Base-by-base conservation (phyloP, 2,113 vertebrate genomes). In the Gobiocypris rarus region DNA sequence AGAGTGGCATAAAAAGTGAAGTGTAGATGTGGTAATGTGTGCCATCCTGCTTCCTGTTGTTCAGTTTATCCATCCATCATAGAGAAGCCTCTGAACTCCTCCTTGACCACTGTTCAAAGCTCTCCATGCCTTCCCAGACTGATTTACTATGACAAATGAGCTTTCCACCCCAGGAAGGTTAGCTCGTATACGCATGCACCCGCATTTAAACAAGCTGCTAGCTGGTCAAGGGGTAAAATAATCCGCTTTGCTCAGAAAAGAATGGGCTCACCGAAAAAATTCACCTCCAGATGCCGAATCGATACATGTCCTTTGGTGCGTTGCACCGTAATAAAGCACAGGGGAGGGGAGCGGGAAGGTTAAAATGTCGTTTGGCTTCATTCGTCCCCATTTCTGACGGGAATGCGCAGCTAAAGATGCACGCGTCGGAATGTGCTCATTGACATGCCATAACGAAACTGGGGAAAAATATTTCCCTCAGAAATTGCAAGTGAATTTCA, bases 121-220 rank as follows among this genome's bases (percentile, higher is more conserved):
- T 52, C 34, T 67, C 63, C 31, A 86, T 52, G 63, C 83, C 82
- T 61, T 77, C 58, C 73, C 78, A 75, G 58, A 79, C 82, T 82
- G 81, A 83, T 86, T 75, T 85, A 81, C 79, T 48, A 81, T 85
- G 80, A 86, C 75, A 85, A 86, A 88, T 89, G 81, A 85, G 59
- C 78, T 80, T 79, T 83, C 48, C 63, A 78, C 43, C 34, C 54
- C 78, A 79, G 74, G 77, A 86, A 86, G 78, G 78, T 78, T 84
- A 79, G 26, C 79, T 56, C 48, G 17, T 73, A 50, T 56, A 34
- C 69, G 48, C 69, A 83, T 73, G 69, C 26, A 81, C 69, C 34
- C n/a, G 34, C 52, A 54, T 65, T 56, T 82, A 83, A 81, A 78
- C 81, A 54, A 75, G 59, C 41, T 70, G 31, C 34, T 80, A 63